phyloP scores from a whole-genome alignment of 2,113 vertebrate genomes.

The Passerina amoena region DNA sequence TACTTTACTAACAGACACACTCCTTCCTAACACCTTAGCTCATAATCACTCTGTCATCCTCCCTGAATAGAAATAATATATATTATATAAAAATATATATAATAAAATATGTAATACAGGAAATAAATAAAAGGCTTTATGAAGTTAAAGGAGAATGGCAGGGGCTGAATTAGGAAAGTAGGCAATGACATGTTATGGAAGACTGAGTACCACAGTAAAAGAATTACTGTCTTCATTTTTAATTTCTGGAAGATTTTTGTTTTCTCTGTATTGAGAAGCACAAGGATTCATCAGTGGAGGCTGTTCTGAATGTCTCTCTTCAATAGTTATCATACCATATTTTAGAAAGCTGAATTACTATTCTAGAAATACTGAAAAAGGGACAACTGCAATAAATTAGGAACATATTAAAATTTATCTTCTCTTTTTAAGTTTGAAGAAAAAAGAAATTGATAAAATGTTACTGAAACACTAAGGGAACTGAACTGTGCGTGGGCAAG shows the following conservation, averaged over 20 bases:
- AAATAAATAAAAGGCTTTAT: not conserved
- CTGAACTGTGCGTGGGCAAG: not conserved
- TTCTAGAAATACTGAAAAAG: not conserved
- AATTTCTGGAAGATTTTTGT: not conserved
- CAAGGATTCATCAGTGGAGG: not conserved
- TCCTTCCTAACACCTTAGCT: not conserved
- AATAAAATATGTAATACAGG: not conserved
- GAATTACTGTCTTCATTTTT: not conserved
- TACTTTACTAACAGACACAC: not conserved
- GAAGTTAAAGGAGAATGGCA: not conserved
- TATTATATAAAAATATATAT: not conserved
- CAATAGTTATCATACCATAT: not conserved
- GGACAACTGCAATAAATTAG: not conserved
- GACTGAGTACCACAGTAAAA: not conserved
- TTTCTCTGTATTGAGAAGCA: not conserved
- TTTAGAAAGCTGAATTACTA: not conserved
- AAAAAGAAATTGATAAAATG: not conserved
- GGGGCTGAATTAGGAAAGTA: not conserved
- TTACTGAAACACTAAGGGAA: not conserved
- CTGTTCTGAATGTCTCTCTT: not conserved
- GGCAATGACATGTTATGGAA: not conserved
- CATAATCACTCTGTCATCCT: not conserved
- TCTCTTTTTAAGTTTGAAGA: not conserved
- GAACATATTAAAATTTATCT: not conserved
- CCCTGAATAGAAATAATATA: not conserved